Conservation (phyloP, 2,888 invertebrate genomes). For the Geotrupes spiniger region DNA sequence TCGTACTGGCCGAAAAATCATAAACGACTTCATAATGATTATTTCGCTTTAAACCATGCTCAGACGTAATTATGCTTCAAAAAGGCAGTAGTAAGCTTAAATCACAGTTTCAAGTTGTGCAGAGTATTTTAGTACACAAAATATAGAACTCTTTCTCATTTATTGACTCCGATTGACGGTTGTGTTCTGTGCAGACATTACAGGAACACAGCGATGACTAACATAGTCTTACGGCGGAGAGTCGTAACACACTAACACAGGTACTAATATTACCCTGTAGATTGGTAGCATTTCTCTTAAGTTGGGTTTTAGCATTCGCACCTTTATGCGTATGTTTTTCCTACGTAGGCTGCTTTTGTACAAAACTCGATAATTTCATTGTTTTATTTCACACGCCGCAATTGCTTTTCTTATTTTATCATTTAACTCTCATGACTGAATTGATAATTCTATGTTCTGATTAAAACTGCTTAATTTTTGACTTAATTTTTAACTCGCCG, state of each 20-base stretch:
- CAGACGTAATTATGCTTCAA: too few species aligned
- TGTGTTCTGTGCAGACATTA: slow-evolving; percentile 54
- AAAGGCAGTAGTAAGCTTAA: too few species aligned
- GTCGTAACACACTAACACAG: slow-evolving; percentile 49
- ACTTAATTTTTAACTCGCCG: too few species aligned
- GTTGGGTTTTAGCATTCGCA: slow-evolving; percentile 9
- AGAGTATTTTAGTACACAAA: slow-evolving; percentile 21
- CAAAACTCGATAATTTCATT: slow-evolving; percentile 5
- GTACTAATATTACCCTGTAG: slow-evolving; percentile 37
- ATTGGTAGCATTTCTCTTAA: slow-evolving; percentile 18
- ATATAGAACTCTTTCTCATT: slow-evolving; percentile 6
- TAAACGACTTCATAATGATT: slow-evolving; percentile 5
- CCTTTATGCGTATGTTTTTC: not conserved
- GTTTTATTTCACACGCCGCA: not conserved
- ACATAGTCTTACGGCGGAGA: slow-evolving; percentile 60
- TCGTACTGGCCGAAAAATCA: too few species aligned
- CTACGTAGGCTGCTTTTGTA: slow-evolving; percentile 6
- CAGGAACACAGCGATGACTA: slow-evolving; percentile 63
- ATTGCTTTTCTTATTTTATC: not conserved
- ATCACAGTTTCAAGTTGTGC: not conserved
- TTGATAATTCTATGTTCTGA: too few species aligned
- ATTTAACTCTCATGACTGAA: too few species aligned
- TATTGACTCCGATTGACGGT: slow-evolving; percentile 8
- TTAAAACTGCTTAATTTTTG: too few species aligned
- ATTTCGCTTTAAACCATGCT: too few species aligned